phyloP scores from a whole-genome alignment of 2,113 vertebrate genomes.

The Etheostoma cragini region DNA sequence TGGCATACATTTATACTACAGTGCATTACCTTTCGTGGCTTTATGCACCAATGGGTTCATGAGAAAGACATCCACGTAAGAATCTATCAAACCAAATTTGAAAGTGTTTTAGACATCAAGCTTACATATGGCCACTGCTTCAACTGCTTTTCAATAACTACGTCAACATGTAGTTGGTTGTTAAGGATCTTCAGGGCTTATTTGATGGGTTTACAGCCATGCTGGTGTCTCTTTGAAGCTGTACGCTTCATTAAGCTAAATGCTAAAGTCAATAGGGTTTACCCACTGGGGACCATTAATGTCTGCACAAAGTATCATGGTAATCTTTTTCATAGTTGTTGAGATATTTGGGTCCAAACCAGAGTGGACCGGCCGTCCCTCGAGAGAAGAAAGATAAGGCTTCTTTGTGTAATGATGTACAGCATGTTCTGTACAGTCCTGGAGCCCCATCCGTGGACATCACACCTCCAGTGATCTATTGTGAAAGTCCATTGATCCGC shows the following conservation, averaged over 20 bases:
- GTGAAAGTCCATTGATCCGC: slow-evolving; percentile 30
- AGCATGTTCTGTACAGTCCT: slow-evolving; percentile 33
- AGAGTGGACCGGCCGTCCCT: too few species aligned
- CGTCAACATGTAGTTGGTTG: neutral
- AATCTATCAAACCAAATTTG: too few species aligned
- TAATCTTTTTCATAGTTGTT: neutral
- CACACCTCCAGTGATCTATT: slow-evolving; percentile 39
- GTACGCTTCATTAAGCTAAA: neutral
- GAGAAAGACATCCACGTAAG: too few species aligned
- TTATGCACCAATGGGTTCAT: too few species aligned
- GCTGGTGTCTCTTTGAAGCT: neutral
- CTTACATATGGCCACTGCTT: too few species aligned
- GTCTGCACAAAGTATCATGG: neutral
- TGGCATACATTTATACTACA: too few species aligned
- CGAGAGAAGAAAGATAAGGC: neutral
- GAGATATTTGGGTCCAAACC: neutral
- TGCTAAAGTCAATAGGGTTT: neutral
- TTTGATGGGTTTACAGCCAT: neutral
- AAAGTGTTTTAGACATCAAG: too few species aligned
- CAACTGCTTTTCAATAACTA: neutral
- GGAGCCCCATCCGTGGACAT: slow-evolving; percentile 6
- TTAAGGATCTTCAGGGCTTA: neutral
- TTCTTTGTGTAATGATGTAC: slow-evolving; percentile 43
- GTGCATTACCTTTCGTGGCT: too few species aligned
- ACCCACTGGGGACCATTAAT: neutral